phyloP scores from a whole-genome alignment of 2,888 invertebrate species.

The Tupiocoris notatus region DNA sequence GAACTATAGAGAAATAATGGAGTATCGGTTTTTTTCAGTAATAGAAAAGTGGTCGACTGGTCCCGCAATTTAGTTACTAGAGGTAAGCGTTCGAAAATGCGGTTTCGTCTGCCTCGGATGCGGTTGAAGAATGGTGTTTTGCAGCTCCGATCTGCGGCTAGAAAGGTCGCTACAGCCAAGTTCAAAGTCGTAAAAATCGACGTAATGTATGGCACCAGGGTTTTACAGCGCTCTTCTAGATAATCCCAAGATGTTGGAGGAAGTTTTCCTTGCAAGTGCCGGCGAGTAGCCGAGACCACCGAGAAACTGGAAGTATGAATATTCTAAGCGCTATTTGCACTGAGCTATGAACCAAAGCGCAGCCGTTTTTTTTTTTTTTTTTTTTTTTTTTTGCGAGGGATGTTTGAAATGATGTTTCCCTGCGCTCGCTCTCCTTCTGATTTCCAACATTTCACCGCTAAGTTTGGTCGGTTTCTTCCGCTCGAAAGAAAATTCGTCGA shows the following conservation, averaged over 20 bases:
- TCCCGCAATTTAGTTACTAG: neutral
- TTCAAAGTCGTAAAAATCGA: neutral
- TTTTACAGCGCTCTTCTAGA: neutral
- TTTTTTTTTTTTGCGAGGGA: too few relatives aligned
- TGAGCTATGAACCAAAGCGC: too few relatives aligned
- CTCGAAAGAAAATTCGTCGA: too few relatives aligned
- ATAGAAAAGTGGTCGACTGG: neutral
- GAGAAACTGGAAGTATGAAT: too few relatives aligned
- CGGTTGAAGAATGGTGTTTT: too few relatives aligned
- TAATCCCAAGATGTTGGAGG: neutral
- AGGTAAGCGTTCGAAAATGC: neutral
- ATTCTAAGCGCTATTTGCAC: too few relatives aligned
- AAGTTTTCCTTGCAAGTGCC: neutral
- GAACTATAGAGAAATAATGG: neutral
- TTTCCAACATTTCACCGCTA: too few relatives aligned
- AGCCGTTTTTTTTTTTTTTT: too few relatives aligned
- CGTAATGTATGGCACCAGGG: neutral
- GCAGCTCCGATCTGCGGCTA: neutral
- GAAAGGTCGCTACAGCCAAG: neutral
- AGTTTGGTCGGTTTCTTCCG: too few relatives aligned
- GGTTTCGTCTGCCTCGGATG: neutral
- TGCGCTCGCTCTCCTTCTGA: too few relatives aligned
- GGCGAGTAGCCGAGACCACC: too few relatives aligned
- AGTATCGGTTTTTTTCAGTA: neutral
- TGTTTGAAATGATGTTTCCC: too few relatives aligned